phyloP scores from a whole-genome alignment of 2,797 vertebrate species.

The Lepilemur septentrionalis region DNA sequence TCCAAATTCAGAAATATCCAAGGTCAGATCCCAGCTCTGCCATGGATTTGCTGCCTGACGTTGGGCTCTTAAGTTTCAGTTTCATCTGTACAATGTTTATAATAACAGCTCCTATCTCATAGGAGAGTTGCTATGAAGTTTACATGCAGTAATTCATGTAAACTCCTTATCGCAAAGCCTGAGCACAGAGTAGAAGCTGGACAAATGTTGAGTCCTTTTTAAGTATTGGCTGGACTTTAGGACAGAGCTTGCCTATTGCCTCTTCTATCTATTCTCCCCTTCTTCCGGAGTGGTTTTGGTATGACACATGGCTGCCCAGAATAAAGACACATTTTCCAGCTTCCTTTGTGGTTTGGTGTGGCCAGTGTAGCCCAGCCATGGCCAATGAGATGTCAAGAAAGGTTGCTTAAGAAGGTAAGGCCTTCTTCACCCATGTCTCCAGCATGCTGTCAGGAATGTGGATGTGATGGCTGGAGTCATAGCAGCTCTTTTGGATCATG shows the following conservation, averaged over 20 bases:
- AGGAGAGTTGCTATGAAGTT: background rate
- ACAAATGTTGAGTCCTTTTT: background rate
- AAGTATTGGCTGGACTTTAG: too few species aligned
- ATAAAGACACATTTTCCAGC: background rate
- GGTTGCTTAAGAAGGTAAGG: background rate
- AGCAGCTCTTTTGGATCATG: background rate
- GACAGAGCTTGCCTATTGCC: background rate
- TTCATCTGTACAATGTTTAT: background rate
- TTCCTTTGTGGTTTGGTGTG: background rate
- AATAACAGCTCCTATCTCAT: background rate
- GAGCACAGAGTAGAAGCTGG: background rate
- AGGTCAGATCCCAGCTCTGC: too few species aligned
- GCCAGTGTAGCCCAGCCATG: background rate
- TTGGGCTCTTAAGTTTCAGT: background rate
- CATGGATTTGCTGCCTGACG: background rate
- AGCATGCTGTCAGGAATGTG: background rate
- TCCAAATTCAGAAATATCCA: background rate
- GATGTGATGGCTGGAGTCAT: background rate
- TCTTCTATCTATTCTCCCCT: background rate
- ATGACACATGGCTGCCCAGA: background rate
- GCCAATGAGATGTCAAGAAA: background rate
- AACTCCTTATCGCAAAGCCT: background rate
- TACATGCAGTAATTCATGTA: background rate
- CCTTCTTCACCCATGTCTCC: background rate
- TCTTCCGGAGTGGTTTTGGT: background rate